These are phyloP conservation scores for Drosophila nasuta DNA, from an alignment of 1,140 invertebrate genomes.

Conservation along the genomic window DNA sequence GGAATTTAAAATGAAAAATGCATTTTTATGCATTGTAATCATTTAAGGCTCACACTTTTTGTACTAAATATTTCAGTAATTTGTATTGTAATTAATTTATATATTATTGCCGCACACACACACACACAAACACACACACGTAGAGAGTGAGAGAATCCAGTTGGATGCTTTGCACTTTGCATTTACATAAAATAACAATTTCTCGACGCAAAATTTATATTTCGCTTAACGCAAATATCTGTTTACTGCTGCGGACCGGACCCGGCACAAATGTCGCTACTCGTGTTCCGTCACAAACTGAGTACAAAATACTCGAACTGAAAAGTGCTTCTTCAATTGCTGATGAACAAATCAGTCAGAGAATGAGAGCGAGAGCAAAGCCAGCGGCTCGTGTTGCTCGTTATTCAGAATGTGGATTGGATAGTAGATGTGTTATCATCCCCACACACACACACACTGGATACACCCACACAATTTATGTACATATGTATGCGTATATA, in stretches of 20 bases:
- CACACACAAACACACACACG: slow-evolving; percentile 37
- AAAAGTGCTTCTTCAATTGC: slow-evolving; percentile 19
- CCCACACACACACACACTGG: background rate
- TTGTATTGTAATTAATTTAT: slow-evolving; percentile 59
- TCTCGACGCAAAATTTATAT: slow-evolving; percentile 46
- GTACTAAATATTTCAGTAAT: slow-evolving; percentile 62
- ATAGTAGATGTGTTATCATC: slow-evolving; percentile 37
- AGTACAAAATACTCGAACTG: slow-evolving; percentile 10
- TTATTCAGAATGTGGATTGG: slow-evolving; percentile 29
- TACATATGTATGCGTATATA: background rate
- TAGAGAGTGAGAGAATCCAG: slow-evolving; percentile 42
- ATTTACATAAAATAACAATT: slow-evolving; percentile 68
- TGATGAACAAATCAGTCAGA: background rate
- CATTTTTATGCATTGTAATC: slow-evolving; percentile 32
- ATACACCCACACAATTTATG: slow-evolving; percentile 33
- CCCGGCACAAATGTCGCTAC: slow-evolving; percentile 30
- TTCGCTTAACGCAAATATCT: slow-evolving; percentile 10
- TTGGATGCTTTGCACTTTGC: slow-evolving; percentile 57
- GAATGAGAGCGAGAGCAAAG: slow-evolving; percentile 2
- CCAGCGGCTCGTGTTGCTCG: slow-evolving; percentile 4
- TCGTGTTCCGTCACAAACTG: slow-evolving; percentile 45
- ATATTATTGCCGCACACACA: slow-evolving; percentile 51
- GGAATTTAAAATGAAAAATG: slow-evolving; percentile 1
- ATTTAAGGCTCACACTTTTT: slow-evolving; percentile 48
- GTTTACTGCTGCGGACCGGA: background rate